phyloP scores from a whole-genome alignment of 92 coral and sea anemone genomes.

The Palythoa heliodiscus region DNA sequence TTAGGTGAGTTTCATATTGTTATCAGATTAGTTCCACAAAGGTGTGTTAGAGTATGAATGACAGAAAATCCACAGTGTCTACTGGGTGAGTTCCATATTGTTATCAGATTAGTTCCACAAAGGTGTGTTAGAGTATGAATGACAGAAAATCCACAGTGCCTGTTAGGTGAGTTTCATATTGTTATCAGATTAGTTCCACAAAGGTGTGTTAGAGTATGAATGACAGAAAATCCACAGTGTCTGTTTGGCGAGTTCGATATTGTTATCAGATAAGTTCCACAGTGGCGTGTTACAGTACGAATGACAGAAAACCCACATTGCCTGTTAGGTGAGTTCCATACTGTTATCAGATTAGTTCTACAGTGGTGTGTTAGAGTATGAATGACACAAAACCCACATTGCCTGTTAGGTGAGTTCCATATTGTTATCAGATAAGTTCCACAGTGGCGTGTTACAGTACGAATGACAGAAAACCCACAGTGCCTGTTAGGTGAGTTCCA shows the following conservation, averaged over 20 bases:
- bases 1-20: conserved; percentile 17
- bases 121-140: neutral
- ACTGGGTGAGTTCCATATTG: conserved; percentile 16
- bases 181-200: too few species aligned
- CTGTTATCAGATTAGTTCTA: neutral
- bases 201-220: neutral
- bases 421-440: neutral
- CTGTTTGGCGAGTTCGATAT: conserved; percentile 41
- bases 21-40: too few species aligned
- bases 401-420: conserved; percentile 62
- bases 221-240: conserved; percentile 38
- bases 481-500: neutral
- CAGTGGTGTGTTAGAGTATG: conserved; percentile 23
- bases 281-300: too few species aligned
- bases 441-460: neutral
- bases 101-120: too few species aligned
- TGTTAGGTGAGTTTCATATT: conserved; percentile 37
- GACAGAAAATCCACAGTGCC: conserved; percentile 44
- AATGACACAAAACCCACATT: neutral
- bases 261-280: too few species aligned
- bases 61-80: conserved; percentile 51
- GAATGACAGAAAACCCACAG: conserved; percentile 3
- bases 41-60: neutral
- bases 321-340: conserved; percentile 71
- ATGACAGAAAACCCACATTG: conserved; percentile 36